phyloP scores from a whole-genome alignment of 2,113 vertebrate species.

The Poeciliopsis prolifica region DNA sequence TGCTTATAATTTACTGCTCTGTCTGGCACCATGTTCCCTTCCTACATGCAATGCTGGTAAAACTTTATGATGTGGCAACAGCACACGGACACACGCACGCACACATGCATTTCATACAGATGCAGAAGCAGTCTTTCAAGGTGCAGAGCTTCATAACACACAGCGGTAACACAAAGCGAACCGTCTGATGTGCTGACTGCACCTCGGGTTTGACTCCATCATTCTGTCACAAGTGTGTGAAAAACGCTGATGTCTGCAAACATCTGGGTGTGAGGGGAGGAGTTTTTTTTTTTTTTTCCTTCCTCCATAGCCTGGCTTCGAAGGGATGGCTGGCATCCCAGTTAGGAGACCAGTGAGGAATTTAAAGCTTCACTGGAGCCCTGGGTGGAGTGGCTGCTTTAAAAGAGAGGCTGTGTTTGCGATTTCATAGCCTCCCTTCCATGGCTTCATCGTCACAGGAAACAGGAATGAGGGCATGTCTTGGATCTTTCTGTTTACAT shows the following conservation, averaged over 20 bases:
- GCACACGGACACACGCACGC: neutral
- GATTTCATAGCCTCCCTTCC: constrained; percentile 33
- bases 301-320: constrained; percentile 47
- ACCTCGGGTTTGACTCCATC: constrained; percentile 52
- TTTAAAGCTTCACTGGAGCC: constrained; percentile 66
- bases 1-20: constrained; percentile 60
- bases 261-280: constrained; percentile 52
- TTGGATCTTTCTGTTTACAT: constrained; percentile 35
- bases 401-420: constrained; percentile 37
- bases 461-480: constrained; percentile 44
- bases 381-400: constrained; percentile 47
- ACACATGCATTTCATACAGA: neutral
- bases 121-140: constrained; percentile 9
- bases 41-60: constrained; percentile 68
- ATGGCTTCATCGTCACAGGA: constrained; percentile 25
- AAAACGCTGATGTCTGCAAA: constrained; percentile 66
- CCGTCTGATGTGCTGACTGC: constrained; percentile 32
- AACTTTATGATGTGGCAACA: constrained; percentile 68
- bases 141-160: constrained; percentile 28
- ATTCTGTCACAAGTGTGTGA: constrained; percentile 66
- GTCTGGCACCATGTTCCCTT: constrained; percentile 56
- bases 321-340: constrained; percentile 41
- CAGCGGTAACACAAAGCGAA: constrained; percentile 22
- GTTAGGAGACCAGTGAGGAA: constrained; percentile 74
- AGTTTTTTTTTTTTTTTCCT: constrained; percentile 35